Conservation (phyloP, 2,888 invertebrate genomes). For the Piscicola geometra region DNA sequence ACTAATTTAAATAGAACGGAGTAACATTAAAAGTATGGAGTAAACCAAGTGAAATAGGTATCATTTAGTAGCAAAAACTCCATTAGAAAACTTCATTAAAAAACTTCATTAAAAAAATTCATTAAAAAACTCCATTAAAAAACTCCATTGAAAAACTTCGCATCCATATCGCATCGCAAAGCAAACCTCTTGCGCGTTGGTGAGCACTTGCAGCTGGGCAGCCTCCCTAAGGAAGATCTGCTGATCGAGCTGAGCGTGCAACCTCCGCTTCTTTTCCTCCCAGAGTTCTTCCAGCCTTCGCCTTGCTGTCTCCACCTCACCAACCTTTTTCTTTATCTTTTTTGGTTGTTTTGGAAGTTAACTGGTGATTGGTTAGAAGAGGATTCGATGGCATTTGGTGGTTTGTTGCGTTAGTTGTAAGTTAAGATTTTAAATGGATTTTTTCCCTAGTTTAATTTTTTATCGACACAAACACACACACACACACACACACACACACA, state of each 20-base stretch:
- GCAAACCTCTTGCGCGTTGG: constrained; percentile 66
- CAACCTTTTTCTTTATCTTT: constrained; percentile 53
- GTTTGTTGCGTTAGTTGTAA: too few relatives aligned
- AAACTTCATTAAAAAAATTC: background rate
- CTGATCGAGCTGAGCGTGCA: constrained; percentile 94
- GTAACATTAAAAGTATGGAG: too few relatives aligned
- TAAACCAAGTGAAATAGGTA: too few relatives aligned
- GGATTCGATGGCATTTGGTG: too few relatives aligned
- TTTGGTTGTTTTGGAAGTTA: background rate
- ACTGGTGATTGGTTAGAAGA: background rate
- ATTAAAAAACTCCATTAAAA: constrained; percentile 7
- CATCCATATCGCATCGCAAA: background rate
- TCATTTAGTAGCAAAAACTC: too few relatives aligned
- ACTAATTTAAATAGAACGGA: too few relatives aligned
- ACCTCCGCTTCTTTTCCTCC: constrained; percentile 91
- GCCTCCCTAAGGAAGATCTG: constrained; percentile 91
- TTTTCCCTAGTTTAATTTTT: background rate
- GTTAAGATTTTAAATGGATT: too few relatives aligned
- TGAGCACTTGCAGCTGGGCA: constrained; percentile 81
- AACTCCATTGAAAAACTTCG: background rate
- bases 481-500: too few relatives aligned
- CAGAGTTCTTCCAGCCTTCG: constrained; percentile 83
- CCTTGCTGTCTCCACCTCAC: constrained; percentile 68
- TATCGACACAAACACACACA: too few relatives aligned
- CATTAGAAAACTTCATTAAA: too few relatives aligned